Evolutionary conservation across 1,140 invertebrate genomes (phyloP).

Genomic region (Octopus bimaculoides): DNA sequence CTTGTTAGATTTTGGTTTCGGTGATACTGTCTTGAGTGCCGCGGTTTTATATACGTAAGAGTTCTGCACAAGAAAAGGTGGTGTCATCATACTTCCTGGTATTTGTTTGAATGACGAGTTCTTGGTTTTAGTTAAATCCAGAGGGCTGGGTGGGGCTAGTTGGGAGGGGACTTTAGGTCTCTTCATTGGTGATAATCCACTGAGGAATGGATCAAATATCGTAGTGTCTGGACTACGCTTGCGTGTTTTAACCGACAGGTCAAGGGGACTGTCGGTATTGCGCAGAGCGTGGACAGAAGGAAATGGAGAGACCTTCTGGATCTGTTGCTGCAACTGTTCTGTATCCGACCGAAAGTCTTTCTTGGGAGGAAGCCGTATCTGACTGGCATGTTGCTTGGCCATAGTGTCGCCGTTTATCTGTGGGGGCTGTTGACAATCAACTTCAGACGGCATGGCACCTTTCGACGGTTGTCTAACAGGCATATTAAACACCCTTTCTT

Average conservation of each 20-base stretch:
- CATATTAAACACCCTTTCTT: background rate
- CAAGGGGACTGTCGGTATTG: conserved; percentile 27
- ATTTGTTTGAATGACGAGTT: background rate
- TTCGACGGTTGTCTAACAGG: background rate
- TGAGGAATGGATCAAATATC: background rate
- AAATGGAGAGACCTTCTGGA: background rate
- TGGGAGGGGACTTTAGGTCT: background rate
- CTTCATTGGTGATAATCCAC: background rate
- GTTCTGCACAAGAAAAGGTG: background rate
- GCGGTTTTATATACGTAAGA: conserved; percentile 2
- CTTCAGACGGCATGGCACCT: background rate
- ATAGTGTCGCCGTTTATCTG: background rate
- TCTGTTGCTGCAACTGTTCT: background rate
- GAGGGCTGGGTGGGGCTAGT: background rate
- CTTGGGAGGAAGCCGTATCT: conserved; percentile 4
- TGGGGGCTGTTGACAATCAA: background rate
- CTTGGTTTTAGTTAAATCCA: conserved; percentile 6
- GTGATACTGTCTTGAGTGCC: background rate
- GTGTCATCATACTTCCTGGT: background rate
- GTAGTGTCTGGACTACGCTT: conserved; percentile 26
- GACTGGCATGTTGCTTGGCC: background rate
- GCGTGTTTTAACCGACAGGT: conserved; percentile 31
- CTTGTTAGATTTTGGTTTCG: background rate
- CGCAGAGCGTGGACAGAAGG: background rate
- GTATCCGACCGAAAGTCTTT: background rate